These are phyloP conservation scores for Monochamus saltuarius DNA, from an alignment of 1,140 invertebrate genomes.

Conservation along the genomic window DNA sequence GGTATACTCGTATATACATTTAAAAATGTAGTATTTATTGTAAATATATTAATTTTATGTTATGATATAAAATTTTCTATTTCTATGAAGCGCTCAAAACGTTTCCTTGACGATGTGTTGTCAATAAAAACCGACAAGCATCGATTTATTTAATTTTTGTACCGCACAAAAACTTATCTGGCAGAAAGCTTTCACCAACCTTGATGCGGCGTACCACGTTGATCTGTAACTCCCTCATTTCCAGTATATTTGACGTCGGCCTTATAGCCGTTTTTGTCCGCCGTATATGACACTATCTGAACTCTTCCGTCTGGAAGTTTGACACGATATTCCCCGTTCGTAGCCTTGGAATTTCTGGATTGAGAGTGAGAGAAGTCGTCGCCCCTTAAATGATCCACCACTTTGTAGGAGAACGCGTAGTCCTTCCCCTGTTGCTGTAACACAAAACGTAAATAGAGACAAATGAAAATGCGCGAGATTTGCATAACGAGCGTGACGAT, in stretches of 20 bases:
- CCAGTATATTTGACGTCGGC: conserved; percentile 65
- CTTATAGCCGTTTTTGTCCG: conserved; percentile 73
- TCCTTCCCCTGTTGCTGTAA: conserved; percentile 33
- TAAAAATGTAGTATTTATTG: too few species aligned
- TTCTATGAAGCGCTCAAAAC: not conserved
- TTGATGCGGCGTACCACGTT: conserved; percentile 4
- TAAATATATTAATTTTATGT: too few species aligned
- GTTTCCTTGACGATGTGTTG: not conserved
- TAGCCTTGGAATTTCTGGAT: conserved; percentile 70
- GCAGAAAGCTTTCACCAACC: not conserved
- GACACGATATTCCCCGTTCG: conserved; percentile 73
- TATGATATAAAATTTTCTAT: too few species aligned
- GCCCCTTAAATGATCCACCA: conserved; percentile 75
- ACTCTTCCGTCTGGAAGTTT: conserved; percentile 71
- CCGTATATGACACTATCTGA: conserved; percentile 76
- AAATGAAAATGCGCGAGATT: too few species aligned
- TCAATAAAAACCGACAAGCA: not conserved
- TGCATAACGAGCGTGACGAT: too few species aligned
- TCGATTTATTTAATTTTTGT: not conserved
- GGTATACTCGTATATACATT: too few species aligned
- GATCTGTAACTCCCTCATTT: conserved; percentile 58
- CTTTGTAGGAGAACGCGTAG: conserved; percentile 82
- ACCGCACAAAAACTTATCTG: too few species aligned
- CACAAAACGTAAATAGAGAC: not conserved
- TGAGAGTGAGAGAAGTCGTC: conserved; percentile 85